Base-by-base conservation (phyloP, 2,113 vertebrate species). In the Poeciliopsis turrubarensis region DNA sequence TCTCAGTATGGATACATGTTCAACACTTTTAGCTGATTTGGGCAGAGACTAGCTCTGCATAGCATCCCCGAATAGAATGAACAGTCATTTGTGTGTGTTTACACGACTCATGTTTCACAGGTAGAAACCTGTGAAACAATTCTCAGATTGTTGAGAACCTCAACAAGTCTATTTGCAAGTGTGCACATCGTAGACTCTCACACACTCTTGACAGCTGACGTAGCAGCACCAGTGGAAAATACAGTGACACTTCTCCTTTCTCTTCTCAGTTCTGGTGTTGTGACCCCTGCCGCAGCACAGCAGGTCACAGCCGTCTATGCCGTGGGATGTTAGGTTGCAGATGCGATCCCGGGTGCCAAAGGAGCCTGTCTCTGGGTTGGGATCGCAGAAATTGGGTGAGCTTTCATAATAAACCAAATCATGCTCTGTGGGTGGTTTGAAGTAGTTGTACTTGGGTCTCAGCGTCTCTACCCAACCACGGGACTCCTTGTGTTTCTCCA, bases 201-300 rank as follows among this genome's bases (percentile, higher is more conserved):
- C 69, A 29, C 98, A 99, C 93, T 99, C 98, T 90, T 99, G 97
- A 91, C 98, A 99, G 94, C 97, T 99, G 78, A 99, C 98, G 0
- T 99, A 99, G 93, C 98, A 99, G 94, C 98, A 99, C 98, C 98
- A 99, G 94, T 99, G 98, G 93, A 99, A 99, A 91, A 98, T 96
- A 87, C 98, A 99, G 92, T 98, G 97, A 70, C 98, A 99, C 47
- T 99, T 99, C 93, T 99, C 98, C 87, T 98, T 99, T 66, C 98
- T 94, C 70, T 96, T 97, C 93, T 99, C 98, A 85, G 97, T 99
- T 91, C 97, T 93, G 12, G 98, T 99, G 94, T 99, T 99, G 94
- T 99, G 97, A 69, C 98, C 98, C 0, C 98, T 94, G 26, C 98
- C 98, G 2, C 98, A 99, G 92, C 98, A 99, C 22, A 99, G 95